Percentiles rank a stretch among this genome's conserved stretches.
These are phyloP conservation scores for Cephalopachus bancanus DNA, from an alignment of 2,797 vertebrate genomes.

Conservation along the genomic window DNA sequence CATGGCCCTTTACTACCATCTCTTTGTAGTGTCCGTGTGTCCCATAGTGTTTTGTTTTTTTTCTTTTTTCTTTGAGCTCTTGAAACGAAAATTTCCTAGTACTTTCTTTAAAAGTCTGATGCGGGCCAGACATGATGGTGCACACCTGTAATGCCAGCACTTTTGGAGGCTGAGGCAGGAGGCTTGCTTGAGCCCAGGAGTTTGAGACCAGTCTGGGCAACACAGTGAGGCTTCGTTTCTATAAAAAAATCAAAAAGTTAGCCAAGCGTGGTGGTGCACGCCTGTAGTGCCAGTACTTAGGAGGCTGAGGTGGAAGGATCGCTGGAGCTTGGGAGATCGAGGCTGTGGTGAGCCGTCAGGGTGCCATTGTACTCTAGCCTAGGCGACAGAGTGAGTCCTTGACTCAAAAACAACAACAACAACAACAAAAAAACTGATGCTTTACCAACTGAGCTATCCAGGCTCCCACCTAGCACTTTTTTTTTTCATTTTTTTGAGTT, in stretches of 20 bases:
- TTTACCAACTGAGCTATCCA: too few species aligned
- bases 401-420: not conserved
- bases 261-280: not conserved
- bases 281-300: not conserved
- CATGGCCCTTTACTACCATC: not conserved
- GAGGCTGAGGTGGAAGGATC: not conserved
- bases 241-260: not conserved
- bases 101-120: not conserved
- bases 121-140: fast-evolving
- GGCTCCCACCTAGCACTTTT: too few species aligned
- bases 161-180: not conserved
- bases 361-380: not conserved
- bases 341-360: not conserved
- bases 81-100: not conserved
- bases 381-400: not conserved
- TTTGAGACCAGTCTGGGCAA: not conserved
- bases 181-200: not conserved
- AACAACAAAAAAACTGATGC: not conserved
- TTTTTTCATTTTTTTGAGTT: too few species aligned
- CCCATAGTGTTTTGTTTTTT: not conserved
- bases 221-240: not conserved
- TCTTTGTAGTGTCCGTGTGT: not conserved
- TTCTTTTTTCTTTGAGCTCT: not conserved
- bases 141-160: not conserved
- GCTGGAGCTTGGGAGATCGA: not conserved